These are phyloP conservation scores for Acipenser oxyrinchus DNA, from an alignment of 2,797 vertebrate genomes.

Conservation along the genomic window DNA sequence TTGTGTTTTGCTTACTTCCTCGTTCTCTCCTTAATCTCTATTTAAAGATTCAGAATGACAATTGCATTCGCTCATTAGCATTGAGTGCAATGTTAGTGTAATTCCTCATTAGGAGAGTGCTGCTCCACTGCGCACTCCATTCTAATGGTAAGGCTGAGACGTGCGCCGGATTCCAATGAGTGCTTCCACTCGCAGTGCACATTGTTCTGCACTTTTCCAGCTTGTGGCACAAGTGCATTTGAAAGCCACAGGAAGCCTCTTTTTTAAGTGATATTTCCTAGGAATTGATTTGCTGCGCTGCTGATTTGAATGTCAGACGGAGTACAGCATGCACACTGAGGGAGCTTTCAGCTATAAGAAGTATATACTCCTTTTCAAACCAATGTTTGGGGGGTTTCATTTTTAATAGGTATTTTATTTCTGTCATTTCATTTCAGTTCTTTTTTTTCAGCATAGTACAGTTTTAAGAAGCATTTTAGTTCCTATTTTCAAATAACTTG, in stretches of 20 bases:
- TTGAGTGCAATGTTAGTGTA: constrained; percentile 27
- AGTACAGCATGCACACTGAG: neutral
- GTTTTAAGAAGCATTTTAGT: too few species aligned
- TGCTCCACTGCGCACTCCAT: constrained; percentile 7
- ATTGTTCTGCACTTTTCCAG: neutral
- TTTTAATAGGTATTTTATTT: too few species aligned
- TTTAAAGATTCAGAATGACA: too few species aligned
- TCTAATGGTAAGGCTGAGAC: neutral
- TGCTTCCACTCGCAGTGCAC: neutral
- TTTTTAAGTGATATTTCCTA: neutral
- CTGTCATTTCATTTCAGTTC: neutral
- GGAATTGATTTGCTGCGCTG: neutral
- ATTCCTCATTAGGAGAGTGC: constrained; percentile 14
- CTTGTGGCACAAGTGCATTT: neutral
- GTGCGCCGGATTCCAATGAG: neutral
- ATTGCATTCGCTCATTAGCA: constrained; percentile 12
- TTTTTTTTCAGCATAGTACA: neutral
- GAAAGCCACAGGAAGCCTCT: neutral
- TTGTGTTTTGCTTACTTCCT: too few species aligned
- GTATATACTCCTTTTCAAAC: too few species aligned
- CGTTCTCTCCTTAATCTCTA: too few species aligned
- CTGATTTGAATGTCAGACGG: neutral
- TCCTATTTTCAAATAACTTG: too few species aligned
- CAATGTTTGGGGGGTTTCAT: too few species aligned
- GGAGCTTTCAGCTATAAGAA: neutral